A percentile compares a stretch with the other conserved stretches of the same genome.
phyloP scores from a whole-genome alignment of 2,888 invertebrate species.

The Portevinia maculata region DNA sequence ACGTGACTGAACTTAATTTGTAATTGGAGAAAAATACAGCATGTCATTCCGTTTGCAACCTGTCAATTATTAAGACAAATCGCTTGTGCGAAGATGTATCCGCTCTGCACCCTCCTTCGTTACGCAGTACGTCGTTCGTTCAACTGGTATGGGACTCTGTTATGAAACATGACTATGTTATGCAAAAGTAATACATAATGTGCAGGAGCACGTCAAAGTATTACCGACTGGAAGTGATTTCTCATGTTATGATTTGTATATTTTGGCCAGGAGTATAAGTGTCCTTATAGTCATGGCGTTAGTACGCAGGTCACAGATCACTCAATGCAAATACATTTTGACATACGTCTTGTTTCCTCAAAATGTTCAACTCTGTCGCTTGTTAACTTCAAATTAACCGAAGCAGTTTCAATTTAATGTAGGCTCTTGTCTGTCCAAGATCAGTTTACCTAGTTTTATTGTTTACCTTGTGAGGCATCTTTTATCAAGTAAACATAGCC shows the following conservation, averaged over 20 bases:
- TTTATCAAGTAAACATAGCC: no score
- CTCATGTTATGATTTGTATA: neutral
- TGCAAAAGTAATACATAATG: conserved; percentile 25
- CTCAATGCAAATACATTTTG: no score
- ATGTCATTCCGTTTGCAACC: conserved; percentile 57
- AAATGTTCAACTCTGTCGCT: no score
- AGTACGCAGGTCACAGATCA: no score
- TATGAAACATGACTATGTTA: conserved; percentile 14
- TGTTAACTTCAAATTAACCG: no score
- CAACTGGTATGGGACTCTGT: conserved; percentile 15
- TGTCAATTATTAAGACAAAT: conserved; percentile 70
- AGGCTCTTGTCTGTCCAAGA: no score
- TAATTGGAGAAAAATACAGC: conserved; percentile 61
- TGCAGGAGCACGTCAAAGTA: conserved; percentile 4
- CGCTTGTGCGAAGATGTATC: conserved; percentile 31
- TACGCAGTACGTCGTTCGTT: neutral
- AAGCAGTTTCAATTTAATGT: no score
- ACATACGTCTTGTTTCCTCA: no score
- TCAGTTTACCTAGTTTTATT: no score
- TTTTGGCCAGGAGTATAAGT: neutral
- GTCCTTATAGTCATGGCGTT: neutral
- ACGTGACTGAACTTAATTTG: conserved; percentile 58
- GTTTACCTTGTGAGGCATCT: no score
- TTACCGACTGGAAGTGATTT: neutral
- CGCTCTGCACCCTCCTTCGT: neutral